Evolutionary conservation across 2,888 invertebrate species (phyloP), one percentile per base, ranked within the genome.

Genomic region (Spicauda simplicius): DNA sequence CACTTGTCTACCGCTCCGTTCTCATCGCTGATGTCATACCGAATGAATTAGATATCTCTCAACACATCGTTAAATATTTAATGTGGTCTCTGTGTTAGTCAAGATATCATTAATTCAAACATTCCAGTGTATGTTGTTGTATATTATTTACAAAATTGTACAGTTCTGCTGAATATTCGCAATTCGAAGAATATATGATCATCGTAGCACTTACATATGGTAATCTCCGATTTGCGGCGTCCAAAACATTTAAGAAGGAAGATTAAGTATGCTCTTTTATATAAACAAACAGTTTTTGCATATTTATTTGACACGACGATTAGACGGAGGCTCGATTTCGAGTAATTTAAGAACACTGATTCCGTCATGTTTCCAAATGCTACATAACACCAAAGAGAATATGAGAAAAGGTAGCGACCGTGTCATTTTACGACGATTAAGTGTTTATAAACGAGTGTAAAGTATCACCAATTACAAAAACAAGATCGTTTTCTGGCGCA

Each of bases 21-120:
- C 76, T 70, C 78, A 73, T 74, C 71, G 76, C 75, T 90, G 89
- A 88, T 86, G 86, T 89, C 88, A 89, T 82, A 61, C 69, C 48
- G 66, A 69, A 75, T 74, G 71, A 76, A 76, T 77, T 72, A 76
- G 76, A 72, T 71, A 68, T 69, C 69, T 68, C 64, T 70, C 30
- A 73, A 72, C 59, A 68, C 59, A 70, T 70, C 72, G 68, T 72
- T 72, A 70, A 73, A 69, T 55, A 37, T 69, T 74, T 74, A 76
- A 74, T 72, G 72, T 73, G 72, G 76, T 69, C 73, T 69, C 14
- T 41, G 41, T 41, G 41, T 41, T 41, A 41, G 41, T 41, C 48
- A 16, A 48, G 48, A 6, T 8, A 48, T 48, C 25, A 25, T 25
- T 48, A 48, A 41, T 41, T 41, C 41, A 41, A 41, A 41, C 14